Conservation (phyloP, 92 coral and sea anemone genomes). For the Paramuricea clavata region DNA sequence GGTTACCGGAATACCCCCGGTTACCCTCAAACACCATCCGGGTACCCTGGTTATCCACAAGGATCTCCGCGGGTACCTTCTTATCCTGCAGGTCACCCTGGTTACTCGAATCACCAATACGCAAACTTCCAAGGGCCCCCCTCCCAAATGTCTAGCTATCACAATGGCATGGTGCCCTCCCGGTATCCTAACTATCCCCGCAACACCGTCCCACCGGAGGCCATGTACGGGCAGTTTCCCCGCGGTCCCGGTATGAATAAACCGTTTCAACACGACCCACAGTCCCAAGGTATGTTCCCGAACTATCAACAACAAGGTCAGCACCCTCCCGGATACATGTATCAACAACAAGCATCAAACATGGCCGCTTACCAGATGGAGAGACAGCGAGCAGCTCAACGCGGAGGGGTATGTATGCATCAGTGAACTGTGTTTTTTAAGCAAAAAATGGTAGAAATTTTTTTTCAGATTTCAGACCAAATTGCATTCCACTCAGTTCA, state of each 20-base stretch:
- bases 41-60: neutral
- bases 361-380: constrained; percentile 7
- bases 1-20: constrained; percentile 62
- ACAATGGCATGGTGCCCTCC: constrained; percentile 10
- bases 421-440: no score
- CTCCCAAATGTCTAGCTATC: constrained; percentile 24
- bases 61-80: constrained; percentile 23
- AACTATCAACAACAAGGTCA: constrained; percentile 71
- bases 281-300: constrained; percentile 69
- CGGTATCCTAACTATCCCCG: constrained; percentile 14
- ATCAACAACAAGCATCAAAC: constrained; percentile 60
- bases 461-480: no score
- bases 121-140: constrained; percentile 1
- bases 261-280: constrained; percentile 64
- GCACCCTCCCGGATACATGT: constrained; percentile 59
- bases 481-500: no score
- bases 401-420: neutral
- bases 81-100: constrained; percentile 63
- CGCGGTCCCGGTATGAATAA: constrained; percentile 52
- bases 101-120: neutral
- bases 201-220: constrained; percentile 3
- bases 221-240: constrained; percentile 9
- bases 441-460: no score
- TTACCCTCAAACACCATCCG: neutral
- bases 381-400: constrained; percentile 13